Conservation (phyloP, 2,888 invertebrate genomes). For the Napeogenes inachia region DNA sequence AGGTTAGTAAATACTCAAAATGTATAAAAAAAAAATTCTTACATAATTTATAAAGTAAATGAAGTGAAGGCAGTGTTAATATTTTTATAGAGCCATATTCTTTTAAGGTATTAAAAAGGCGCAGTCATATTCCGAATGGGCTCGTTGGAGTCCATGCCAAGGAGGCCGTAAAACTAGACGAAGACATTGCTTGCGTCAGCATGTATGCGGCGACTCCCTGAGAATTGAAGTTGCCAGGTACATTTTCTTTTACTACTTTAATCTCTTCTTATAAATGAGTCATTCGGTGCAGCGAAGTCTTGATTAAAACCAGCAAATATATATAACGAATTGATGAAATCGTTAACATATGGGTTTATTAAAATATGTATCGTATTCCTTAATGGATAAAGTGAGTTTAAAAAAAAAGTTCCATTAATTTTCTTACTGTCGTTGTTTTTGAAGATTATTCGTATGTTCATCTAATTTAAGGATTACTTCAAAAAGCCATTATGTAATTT, state of each 20-base stretch:
- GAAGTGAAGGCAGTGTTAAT: conserved; percentile 8
- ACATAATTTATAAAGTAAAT: neutral
- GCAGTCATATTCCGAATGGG: conserved; percentile 56
- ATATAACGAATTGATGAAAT: too few species aligned
- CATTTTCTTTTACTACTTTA: conserved; percentile 1
- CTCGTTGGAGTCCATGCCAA: conserved; percentile 56
- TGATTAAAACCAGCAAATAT: too few species aligned
- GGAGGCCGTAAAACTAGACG: conserved; percentile 54
- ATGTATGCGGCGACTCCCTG: conserved; percentile 56
- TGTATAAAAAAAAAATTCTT: conserved; percentile 2
- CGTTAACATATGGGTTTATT: too few species aligned
- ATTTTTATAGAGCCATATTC: conserved; percentile 16
- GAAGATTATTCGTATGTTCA: too few species aligned
- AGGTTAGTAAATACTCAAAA: conserved; percentile 18
- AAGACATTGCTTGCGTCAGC: conserved; percentile 54
- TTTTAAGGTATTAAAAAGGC: conserved; percentile 44
- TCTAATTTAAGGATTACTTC: too few species aligned
- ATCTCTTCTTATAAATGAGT: neutral
- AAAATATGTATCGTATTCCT: too few species aligned
- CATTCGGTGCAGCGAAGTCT: too few species aligned
- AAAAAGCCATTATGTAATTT: too few species aligned
- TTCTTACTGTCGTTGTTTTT: too few species aligned
- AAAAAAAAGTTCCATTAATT: too few species aligned
- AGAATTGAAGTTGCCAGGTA: conserved; percentile 63
- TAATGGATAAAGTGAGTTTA: too few species aligned